Base-by-base conservation (phyloP, 2,888 invertebrate genomes). In the Ennomos fuscantarius region DNA sequence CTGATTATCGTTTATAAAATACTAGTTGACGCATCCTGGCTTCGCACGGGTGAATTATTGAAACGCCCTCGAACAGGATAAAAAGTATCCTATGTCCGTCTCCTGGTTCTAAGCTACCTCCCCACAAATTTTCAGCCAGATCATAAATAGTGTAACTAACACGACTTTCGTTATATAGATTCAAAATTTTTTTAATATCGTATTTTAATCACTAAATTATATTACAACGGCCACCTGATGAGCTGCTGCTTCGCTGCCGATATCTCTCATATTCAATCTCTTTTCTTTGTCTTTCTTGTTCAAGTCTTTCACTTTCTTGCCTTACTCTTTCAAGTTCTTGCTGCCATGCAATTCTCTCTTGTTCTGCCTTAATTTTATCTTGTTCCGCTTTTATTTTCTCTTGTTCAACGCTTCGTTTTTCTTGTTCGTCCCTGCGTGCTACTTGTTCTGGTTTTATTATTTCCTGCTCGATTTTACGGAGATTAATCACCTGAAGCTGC, bases 381-480 rank as follows among this genome's bases (percentile, higher is more conserved):
- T 46, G 46, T 31, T 46, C 36, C 1, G 46, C 46, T 31, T 46
- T 46, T 8, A 46, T 37, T 24, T 11, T n/a, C 31, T 46, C 55
- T 45, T 55, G 55, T 8, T 55, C 40, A 9, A 55, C 40, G 36
- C 46, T 46, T 11, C n/a, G 46, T 41, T 24, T 41, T 8, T 37
- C 47, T 43, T 57, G 56, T n/a, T 51, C 51, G 8, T 9, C 2
- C 24, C 33, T 51, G 1, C 47, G 40, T 8, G 36, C 24, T 9
- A 13, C 44, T 13, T 45, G 44, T 24, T 45, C 34, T 10, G 3
- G 9, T 45, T 11, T 34, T 13, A 32, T n/a, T 45, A 15, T 12
- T 10, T 45, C 55, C 40, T 49, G 55, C 2, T 55, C 39, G 9
- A 48, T 33, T 40, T 11, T 45, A 2, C 13, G 32, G 39, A 24